phyloP scores from a whole-genome alignment of 2,113 vertebrate species.

The Promerops cafer region DNA sequence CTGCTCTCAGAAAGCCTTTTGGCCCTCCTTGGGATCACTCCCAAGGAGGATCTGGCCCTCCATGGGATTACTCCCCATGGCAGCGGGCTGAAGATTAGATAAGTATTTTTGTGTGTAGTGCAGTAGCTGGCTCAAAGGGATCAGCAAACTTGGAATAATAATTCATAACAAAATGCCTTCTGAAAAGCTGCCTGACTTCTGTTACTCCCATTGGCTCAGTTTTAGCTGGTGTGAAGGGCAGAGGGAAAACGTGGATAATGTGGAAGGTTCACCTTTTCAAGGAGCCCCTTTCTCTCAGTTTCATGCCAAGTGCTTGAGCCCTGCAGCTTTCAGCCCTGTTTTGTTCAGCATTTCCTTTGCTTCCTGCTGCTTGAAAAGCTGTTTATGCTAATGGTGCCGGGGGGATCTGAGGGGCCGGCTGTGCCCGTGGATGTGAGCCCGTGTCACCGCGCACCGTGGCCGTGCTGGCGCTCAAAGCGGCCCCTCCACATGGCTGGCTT shows the following conservation, averaged over 20 bases:
- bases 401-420: conserved; percentile 57
- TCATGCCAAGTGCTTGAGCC: background rate
- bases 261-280: background rate
- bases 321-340: conserved; percentile 35
- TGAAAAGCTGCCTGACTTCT: conserved; percentile 11
- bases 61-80: background rate
- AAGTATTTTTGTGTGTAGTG: conserved; percentile 37
- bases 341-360: conserved; percentile 27
- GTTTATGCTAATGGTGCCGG: conserved; percentile 49
- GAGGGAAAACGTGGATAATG: background rate
- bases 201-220: background rate
- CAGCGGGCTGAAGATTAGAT: conserved; percentile 1
- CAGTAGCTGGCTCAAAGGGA: conserved; percentile 43
- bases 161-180: conserved; percentile 25
- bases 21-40: background rate
- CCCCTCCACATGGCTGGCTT: background rate
- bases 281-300: background rate
- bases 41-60: no score
- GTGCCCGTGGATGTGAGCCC: background rate
- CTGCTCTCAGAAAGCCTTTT: background rate
- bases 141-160: conserved; percentile 27
- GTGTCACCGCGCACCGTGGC: background rate
- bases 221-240: background rate
- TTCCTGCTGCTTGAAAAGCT: conserved; percentile 65
- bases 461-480: background rate